Base-by-base conservation (phyloP, 1,140 invertebrate species). In the Hypothenemus hampei region DNA sequence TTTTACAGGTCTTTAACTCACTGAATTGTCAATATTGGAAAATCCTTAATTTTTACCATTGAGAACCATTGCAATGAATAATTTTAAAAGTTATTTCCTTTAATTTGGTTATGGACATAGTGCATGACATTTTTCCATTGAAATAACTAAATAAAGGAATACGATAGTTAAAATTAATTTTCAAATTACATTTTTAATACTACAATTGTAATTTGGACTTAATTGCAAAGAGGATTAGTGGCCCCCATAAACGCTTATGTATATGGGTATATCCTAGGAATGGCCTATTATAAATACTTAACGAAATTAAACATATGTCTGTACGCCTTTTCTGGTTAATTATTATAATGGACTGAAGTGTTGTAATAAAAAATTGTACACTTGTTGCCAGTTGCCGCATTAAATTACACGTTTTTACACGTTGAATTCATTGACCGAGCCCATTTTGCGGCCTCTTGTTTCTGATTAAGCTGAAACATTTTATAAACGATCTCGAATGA, bases 361-460 rank as follows among this genome's bases (percentile, higher is more conserved):
- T 54, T 37, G 44, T 54, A 54, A 54, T 53, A 53, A 54, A 54
- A 54, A 54, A 54, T 46, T 54, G 52, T 54, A 54, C 52, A 54
- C 52, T 54, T 54, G 52, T 54, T 54, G 29, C 39, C 40, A 45
- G 39, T 45, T 35, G 22, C 31, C 52, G 52, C 52, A 54, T 16
- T 54, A 54, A 54, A 54, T 54, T 54, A 54, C 52, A 37, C 24
- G 43, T 46, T 54, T 45, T 54, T 37, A 37, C 24, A 20, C 23
- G 41, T 24, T 18, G 41, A 45, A 45, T 45, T 54, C 39, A 36
- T 46, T 54, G 44, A 22, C 52, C 52, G 29, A 54, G 31, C 52
- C 52, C 52, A 46, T 43, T 54, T 54, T 33, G 41, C 52, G 18
- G 44, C 31, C 10, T 44, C 41, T 19, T 54, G 37, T 53, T 46